A percentile compares a stretch with the other conserved stretches of the same genome.
Evolutionary conservation across 2,888 invertebrate genomes (phyloP).

Genomic region (Mythimna ferrago): DNA sequence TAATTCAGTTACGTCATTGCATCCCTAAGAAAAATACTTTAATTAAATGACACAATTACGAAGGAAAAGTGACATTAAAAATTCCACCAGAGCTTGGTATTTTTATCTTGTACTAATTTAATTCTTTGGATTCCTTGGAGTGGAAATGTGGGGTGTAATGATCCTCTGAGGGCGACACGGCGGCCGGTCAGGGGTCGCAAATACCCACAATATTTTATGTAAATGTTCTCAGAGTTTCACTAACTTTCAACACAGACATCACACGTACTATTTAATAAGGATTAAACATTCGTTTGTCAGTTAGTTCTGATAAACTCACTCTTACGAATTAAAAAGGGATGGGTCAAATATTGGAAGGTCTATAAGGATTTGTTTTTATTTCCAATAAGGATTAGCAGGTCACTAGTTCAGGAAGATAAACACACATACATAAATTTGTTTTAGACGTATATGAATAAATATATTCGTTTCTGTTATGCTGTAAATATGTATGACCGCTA

Average conservation of each 20-base stretch:
- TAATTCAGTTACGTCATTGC: not conserved
- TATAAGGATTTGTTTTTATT: constrained; percentile 47
- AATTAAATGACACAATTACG: constrained; percentile 32
- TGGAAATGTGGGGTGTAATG: constrained; percentile 45
- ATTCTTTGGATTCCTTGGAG: constrained; percentile 46
- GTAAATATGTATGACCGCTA: constrained; percentile 15
- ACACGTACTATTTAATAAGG: constrained; percentile 10
- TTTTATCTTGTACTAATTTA: constrained; percentile 51
- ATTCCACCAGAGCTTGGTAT: constrained; percentile 34
- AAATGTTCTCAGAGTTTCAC: constrained; percentile 35
- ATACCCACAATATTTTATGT: constrained; percentile 48
- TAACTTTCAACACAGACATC: constrained; percentile 36
- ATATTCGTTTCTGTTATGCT: constrained; percentile 15
- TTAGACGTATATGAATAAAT: not conserved
- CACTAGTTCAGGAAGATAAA: constrained; percentile 45
- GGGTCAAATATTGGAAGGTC: constrained; percentile 8
- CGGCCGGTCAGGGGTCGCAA: constrained; percentile 32
- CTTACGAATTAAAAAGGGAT: constrained; percentile 17
- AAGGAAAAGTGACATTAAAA: constrained; percentile 36
- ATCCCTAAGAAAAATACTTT: constrained; percentile 19
- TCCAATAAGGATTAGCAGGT: constrained; percentile 45
- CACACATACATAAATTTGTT: constrained; percentile 14
- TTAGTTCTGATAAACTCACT: constrained; percentile 7
- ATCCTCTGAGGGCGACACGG: constrained; percentile 5
- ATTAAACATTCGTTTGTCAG: constrained; percentile 19